These are phyloP conservation scores for Premnoplex brunnescens DNA, from an alignment of 2,797 vertebrate species.

Conservation along the genomic window DNA sequence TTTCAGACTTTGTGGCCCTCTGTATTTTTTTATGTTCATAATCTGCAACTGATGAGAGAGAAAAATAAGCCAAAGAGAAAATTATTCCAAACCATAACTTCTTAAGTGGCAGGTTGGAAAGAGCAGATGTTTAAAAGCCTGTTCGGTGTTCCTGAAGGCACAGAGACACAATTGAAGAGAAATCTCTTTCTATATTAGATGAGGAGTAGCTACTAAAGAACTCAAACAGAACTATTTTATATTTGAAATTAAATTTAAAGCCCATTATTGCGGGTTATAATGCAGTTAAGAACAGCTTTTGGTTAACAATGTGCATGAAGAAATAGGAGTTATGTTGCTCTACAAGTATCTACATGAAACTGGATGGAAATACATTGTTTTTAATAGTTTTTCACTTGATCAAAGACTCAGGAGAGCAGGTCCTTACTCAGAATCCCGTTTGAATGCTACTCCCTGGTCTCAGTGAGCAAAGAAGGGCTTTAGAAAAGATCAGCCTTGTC, in stretches of 20 bases:
- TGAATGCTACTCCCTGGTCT: not conserved
- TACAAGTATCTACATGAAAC: not conserved
- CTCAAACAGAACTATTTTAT: not conserved
- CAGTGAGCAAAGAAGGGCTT: not conserved
- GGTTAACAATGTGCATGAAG: not conserved
- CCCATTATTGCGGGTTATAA: not conserved
- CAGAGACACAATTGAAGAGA: not conserved
- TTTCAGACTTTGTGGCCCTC: not conserved
- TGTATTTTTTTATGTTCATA: not conserved
- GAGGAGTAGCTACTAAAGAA: not conserved
- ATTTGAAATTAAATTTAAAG: not conserved
- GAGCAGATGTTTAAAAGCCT: constrained; percentile 38
- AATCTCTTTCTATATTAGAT: not conserved
- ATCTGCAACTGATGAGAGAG: not conserved
- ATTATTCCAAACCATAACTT: not conserved
- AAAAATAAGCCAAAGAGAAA: constrained; percentile 16
- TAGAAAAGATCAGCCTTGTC: not conserved
- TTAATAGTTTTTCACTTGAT: not conserved
- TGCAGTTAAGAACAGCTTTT: not conserved
- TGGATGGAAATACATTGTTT: not conserved
- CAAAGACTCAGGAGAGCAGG: not conserved
- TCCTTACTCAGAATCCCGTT: not conserved
- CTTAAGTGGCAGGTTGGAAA: constrained; percentile 9
- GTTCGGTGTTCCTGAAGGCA: not conserved
- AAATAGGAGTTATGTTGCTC: not conserved